Percentiles rank a stretch among this genome's conserved stretches.
phyloP scores from a whole-genome alignment of 1,140 invertebrate genomes.

The Protaetia brevitarsis region DNA sequence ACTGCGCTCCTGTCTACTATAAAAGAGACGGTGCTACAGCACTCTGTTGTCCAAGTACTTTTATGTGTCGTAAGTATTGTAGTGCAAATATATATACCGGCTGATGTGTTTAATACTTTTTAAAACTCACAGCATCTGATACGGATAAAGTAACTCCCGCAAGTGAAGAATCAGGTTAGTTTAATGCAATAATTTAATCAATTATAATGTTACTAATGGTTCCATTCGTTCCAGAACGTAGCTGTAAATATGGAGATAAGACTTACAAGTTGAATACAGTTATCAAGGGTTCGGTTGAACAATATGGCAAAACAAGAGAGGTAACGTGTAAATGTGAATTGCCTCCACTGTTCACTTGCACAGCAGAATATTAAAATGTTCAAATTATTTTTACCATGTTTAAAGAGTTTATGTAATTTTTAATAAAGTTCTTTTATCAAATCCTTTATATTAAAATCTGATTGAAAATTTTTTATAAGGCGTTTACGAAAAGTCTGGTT shows the following conservation, averaged over 20 bases:
- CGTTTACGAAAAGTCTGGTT: too few species aligned
- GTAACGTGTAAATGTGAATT: background rate
- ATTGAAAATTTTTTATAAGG: too few species aligned
- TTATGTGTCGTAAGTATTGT: conserved; percentile 22
- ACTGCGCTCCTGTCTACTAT: conserved; percentile 35
- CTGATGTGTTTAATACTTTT: background rate
- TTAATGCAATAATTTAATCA: background rate
- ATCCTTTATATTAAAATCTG: too few species aligned
- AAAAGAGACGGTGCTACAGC: background rate
- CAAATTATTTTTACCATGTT: background rate
- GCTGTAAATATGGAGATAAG: background rate
- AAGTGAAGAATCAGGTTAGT: too few species aligned
- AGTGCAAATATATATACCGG: background rate
- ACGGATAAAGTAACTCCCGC: background rate
- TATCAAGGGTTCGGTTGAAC: background rate
- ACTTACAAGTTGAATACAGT: background rate
- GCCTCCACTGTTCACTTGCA: conserved; percentile 1
- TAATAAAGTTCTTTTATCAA: too few species aligned
- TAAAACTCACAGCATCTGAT: background rate
- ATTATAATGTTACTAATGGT: background rate
- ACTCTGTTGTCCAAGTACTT: conserved; percentile 24
- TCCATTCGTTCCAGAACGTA: background rate
- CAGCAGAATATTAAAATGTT: background rate
- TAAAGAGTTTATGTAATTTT: too few species aligned
- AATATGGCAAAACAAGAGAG: background rate